A percentile compares a stretch with the other conserved stretches of the same genome.
phyloP scores from a whole-genome alignment of 2,797 vertebrate genomes.

The Limnodromus scolopaceus region DNA sequence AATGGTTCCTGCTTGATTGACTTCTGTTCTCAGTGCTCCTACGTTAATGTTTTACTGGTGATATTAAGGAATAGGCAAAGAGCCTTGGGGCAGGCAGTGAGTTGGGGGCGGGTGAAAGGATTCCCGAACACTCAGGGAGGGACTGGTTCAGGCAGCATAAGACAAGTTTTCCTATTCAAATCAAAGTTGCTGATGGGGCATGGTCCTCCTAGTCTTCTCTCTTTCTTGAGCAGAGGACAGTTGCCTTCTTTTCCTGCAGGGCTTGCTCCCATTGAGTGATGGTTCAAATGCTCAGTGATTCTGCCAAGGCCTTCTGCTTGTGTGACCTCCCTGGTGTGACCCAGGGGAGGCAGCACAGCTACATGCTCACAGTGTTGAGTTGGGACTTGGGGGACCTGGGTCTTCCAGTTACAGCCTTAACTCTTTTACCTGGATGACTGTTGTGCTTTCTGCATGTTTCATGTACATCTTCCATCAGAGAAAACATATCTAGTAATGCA shows the following conservation, averaged over 20 bases:
- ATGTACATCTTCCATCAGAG: not conserved
- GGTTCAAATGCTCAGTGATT: not conserved
- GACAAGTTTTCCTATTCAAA: not conserved
- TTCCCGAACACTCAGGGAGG: not conserved
- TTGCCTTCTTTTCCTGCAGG: not conserved
- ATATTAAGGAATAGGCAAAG: not conserved
- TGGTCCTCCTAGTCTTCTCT: not conserved
- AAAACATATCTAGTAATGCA: not conserved
- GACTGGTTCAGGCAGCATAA: not conserved
- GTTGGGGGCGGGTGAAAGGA: not conserved
- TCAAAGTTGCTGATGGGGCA: not conserved
- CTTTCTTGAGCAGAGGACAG: not conserved
- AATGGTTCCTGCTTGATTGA: not conserved
- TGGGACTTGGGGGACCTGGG: not conserved
- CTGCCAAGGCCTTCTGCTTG: not conserved
- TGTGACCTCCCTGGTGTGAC: not conserved
- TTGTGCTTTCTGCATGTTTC: not conserved
- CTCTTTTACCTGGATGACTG: not conserved
- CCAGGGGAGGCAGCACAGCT: not conserved
- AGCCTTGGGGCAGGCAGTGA: not conserved
- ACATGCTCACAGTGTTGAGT: not conserved
- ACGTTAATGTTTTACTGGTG: not conserved
- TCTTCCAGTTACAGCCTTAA: not conserved
- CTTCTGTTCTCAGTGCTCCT: not conserved
- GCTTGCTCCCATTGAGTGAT: accelerated